Conservation (phyloP, 2,113 vertebrate genomes). For the Myodes glareolus region DNA sequence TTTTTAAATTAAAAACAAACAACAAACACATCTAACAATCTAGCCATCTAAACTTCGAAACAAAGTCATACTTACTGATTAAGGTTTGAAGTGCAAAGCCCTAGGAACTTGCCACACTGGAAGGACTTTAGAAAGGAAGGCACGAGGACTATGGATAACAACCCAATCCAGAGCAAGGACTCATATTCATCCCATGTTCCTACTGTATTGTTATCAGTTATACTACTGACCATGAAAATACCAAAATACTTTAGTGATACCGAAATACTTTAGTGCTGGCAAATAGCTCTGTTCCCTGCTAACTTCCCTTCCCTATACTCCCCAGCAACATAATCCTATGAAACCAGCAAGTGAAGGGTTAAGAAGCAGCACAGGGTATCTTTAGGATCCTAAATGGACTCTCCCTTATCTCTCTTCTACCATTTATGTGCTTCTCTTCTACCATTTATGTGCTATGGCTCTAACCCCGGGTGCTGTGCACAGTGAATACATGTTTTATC, state of each 20-base stretch:
- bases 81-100: background rate
- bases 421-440: background rate
- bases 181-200: background rate
- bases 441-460: background rate
- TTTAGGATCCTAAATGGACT: background rate
- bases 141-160: slow-evolving; percentile 1
- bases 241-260: background rate
- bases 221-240: slow-evolving; percentile 26
- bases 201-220: background rate
- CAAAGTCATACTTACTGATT: background rate
- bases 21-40: background rate
- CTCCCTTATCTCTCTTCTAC: background rate
- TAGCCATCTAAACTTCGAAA: background rate
- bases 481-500: background rate
- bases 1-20: background rate
- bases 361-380: background rate
- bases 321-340: background rate
- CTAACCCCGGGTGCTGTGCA: background rate
- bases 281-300: slow-evolving; percentile 14
- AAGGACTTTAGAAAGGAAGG: background rate
- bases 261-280: background rate
- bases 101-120: background rate
- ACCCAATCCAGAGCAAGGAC: background rate
- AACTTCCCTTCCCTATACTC: background rate
- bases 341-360: background rate